Conservation (phyloP, 2,888 invertebrate species). For the Tipula vernalis region DNA sequence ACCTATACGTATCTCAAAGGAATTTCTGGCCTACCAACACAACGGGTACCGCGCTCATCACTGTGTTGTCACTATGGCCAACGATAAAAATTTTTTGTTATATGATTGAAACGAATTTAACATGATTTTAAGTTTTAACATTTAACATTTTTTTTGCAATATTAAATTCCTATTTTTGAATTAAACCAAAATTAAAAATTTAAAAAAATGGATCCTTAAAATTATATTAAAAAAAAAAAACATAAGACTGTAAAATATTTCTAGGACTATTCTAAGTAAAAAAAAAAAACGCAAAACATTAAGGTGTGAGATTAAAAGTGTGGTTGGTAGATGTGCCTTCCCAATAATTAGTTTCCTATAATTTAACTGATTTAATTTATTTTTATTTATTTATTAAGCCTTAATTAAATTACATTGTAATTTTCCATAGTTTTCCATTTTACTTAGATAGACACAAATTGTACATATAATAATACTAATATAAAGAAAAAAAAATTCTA, state of each 20-base stretch:
- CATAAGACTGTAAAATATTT: neutral
- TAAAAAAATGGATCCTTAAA: neutral
- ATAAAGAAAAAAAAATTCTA: neutral
- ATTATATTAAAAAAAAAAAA: neutral
- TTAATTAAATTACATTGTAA: neutral
- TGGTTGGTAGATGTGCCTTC: conserved; percentile 6
- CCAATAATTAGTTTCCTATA: neutral
- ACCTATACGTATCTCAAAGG: conserved; percentile 71
- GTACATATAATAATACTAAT: neutral
- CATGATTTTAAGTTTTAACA: neutral
- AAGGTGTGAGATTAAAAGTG: neutral
- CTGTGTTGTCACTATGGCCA: conserved; percentile 29
- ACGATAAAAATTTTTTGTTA: conserved; percentile 23
- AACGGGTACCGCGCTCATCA: conserved; percentile 54
- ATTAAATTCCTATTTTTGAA: neutral
- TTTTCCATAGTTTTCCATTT: neutral
- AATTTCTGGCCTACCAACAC: conserved; percentile 68
- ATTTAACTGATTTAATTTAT: neutral
- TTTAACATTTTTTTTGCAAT: neutral
- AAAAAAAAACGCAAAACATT: neutral
- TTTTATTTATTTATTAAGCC: neutral
- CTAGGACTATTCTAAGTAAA: neutral
- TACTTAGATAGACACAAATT: neutral
- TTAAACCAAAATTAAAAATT: neutral
- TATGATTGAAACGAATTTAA: neutral